phyloP scores from a whole-genome alignment of 2,797 vertebrate species.

The Pachyuromys duprasi region DNA sequence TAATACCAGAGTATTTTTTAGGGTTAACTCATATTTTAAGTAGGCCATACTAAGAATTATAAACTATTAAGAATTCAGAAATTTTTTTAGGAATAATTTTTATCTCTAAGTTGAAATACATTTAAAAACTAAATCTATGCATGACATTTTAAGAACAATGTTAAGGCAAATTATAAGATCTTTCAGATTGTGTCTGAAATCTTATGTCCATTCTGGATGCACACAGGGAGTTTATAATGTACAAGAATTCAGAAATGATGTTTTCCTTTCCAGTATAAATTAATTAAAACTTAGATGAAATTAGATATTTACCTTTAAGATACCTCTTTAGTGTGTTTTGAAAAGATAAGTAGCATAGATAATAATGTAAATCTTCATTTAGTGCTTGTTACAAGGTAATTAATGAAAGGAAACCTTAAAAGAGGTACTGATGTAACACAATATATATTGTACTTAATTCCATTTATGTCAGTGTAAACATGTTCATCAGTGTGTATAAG shows the following conservation, averaged over 20 bases:
- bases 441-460: not conserved
- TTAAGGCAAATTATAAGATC: slow-evolving; percentile 1
- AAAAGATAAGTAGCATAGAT: not conserved
- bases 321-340: slow-evolving; percentile 36
- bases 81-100: slow-evolving; percentile 39
- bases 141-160: slow-evolving; percentile 1
- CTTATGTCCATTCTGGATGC: not conserved
- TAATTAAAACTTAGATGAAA: slow-evolving; percentile 52
- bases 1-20: not conserved
- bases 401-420: slow-evolving; percentile 34
- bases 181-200: not conserved
- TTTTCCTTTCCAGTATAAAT: slow-evolving; percentile 24
- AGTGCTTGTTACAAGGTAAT: slow-evolving; percentile 12
- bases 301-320: not conserved
- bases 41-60: slow-evolving; percentile 23
- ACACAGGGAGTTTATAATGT: not conserved
- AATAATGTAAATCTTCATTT: not conserved
- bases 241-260: not conserved
- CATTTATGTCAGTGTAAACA: slow-evolving; percentile 7
- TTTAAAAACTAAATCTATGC: slow-evolving; percentile 1
- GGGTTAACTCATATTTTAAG: not conserved
- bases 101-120: slow-evolving; percentile 11
- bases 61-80: not conserved
- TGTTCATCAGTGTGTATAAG: not conserved
- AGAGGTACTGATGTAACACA: not conserved